Conservation (phyloP, 2,888 invertebrate species). For the Craniophora ligustri region DNA sequence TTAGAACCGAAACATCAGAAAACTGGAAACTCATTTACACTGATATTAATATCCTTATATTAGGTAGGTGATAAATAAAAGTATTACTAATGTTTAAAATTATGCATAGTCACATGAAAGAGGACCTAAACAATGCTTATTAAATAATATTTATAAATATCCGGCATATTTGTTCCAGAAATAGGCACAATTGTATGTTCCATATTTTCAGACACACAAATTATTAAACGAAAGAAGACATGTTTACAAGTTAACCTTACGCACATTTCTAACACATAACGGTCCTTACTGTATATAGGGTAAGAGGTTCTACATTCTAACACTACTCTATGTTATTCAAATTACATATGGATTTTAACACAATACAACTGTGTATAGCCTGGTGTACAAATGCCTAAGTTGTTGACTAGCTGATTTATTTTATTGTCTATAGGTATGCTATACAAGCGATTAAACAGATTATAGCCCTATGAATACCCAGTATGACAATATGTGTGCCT, state of each 20-base stretch:
- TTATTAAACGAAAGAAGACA: slow-evolving; percentile 47
- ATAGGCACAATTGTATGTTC: slow-evolving; percentile 56
- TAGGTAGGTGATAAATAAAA: slow-evolving; percentile 76
- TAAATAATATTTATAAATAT: slow-evolving; percentile 63
- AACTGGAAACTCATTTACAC: slow-evolving; percentile 65
- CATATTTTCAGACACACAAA: slow-evolving; percentile 60
- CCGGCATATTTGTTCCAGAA: slow-evolving; percentile 56
- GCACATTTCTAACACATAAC: slow-evolving; percentile 33
- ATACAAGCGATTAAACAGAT: slow-evolving; percentile 54
- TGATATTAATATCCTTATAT: slow-evolving; percentile 63
- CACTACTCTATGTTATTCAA: slow-evolving; percentile 44
- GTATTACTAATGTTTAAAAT: slow-evolving; percentile 70
- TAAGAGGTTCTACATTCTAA: slow-evolving; percentile 38
- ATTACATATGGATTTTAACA: slow-evolving; percentile 40
- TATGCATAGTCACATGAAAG: slow-evolving; percentile 78
- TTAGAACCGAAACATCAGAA: slow-evolving; percentile 81
- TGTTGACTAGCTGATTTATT: slow-evolving; percentile 73
- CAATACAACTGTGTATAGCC: slow-evolving; percentile 52
- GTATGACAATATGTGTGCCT: slow-evolving; percentile 45
- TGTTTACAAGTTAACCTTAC: slow-evolving; percentile 35
- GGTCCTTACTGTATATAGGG: slow-evolving; percentile 40
- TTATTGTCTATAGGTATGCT: slow-evolving; percentile 55
- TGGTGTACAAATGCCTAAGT: slow-evolving; percentile 64
- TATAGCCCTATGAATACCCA: slow-evolving; percentile 53
- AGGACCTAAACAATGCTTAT: slow-evolving; percentile 64